Evolutionary conservation across 1,140 invertebrate genomes (phyloP).

Genomic region (Saccostrea echinata): DNA sequence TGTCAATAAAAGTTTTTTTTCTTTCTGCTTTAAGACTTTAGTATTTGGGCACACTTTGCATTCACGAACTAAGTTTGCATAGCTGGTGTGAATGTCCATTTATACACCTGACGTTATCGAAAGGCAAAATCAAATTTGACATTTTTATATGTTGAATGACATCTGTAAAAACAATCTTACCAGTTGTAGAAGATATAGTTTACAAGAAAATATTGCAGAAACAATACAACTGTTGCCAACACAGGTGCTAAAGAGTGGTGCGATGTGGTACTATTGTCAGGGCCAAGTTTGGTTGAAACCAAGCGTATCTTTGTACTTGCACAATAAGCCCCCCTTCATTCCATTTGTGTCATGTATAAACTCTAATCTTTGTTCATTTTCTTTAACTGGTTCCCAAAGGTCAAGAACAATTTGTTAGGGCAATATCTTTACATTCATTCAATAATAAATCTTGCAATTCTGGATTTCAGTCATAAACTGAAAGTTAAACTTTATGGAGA

Average conservation of each 20-base stretch:
- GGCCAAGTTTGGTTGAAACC: neutral
- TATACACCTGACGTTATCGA: neutral
- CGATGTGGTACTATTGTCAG: neutral
- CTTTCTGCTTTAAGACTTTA: neutral
- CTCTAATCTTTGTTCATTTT: neutral
- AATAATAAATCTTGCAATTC: neutral
- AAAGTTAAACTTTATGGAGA: neutral
- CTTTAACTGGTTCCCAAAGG: neutral
- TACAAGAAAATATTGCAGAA: constrained; percentile 11
- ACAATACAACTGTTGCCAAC: neutral
- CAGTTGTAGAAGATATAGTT: neutral
- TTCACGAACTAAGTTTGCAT: neutral
- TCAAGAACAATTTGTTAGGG: neutral
- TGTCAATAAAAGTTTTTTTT: neutral
- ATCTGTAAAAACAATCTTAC: constrained; percentile 34
- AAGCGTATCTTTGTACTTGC: neutral
- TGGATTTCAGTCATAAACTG: neutral
- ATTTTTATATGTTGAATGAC: constrained; percentile 19
- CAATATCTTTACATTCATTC: neutral
- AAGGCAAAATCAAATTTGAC: constrained; percentile 1
- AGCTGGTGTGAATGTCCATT: constrained; percentile 1
- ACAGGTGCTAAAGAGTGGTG: neutral
- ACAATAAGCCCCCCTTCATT: neutral
- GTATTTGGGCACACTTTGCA: neutral
- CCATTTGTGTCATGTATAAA: neutral